Base-by-base conservation (phyloP, 2,888 invertebrate genomes). In the Mechanitis messenoides region DNA sequence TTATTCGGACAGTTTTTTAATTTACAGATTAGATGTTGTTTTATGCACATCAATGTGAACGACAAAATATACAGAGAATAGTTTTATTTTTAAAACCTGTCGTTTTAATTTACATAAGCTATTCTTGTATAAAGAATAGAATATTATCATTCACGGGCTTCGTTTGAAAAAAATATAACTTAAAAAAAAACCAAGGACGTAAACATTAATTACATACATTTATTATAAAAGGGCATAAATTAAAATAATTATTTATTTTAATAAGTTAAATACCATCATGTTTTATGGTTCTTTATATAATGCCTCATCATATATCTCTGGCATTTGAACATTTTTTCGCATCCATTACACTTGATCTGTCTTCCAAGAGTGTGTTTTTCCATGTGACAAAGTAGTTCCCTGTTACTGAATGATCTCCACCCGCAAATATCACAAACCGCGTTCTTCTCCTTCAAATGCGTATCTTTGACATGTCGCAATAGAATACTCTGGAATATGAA, bases 391-490 rank as follows among this genome's bases (percentile, higher is more conserved):
- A 71, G 68, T n/a, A 80, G 45, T 0, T 68, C 66, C 1, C 72
- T 66, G 3, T 62, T 65, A 1, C 72, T 68, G 42, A 73, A 80
- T 1, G 73, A 73, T 38, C 67, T 69, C 69, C 74, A 73, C 0
- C 78, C 79, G 33, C 81, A 83, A 0, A 78, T 55, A 7, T 73
- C 69, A 11, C 81, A 80, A 1, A 74, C 69, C 0, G 74, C 65
- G 31, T 77, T 76, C 55, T 73, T 79, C 55, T 76, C 78, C 53
- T 75, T 77, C 53, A 74, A 63, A 70, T 81, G 81, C 0, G 72
- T 72, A 2, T 76, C 68, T 1, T 69, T 64, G 2, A 77, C 74
- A 59, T 83, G 83, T 3, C 72, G 63, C 1, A 71, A 62, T 61
- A 72, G 55, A 1, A 70, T 65, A 20, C 70, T 70, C 6, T 62